phyloP scores from a whole-genome alignment of 2,888 invertebrate genomes.

The Temnothorax rugatulus region DNA sequence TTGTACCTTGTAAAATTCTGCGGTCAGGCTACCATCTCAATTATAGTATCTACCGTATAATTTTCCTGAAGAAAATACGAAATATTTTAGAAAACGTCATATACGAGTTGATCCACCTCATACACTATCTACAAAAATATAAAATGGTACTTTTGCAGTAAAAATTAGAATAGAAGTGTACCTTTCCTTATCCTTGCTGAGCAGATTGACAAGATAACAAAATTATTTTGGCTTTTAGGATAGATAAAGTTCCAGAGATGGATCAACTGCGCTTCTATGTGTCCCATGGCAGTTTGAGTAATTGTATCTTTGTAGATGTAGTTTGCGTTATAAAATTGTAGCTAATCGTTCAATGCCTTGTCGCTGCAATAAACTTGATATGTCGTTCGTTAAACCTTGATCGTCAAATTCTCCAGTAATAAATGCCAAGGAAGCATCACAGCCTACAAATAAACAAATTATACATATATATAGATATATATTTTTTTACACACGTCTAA shows the following conservation, averaged over 20 bases:
- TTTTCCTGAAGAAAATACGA: conserved; percentile 87
- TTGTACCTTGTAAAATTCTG: conserved; percentile 89
- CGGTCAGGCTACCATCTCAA: conserved; percentile 90
- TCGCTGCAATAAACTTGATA: conserved; percentile 89
- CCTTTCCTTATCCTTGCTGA: not conserved
- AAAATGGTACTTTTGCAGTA: not conserved
- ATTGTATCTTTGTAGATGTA: conserved; percentile 92
- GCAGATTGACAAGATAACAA: not conserved
- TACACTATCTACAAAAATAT: not conserved
- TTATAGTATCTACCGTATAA: conserved; percentile 94
- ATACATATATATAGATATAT: conserved; percentile 15
- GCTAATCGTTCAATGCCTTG: conserved; percentile 93
- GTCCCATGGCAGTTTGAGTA: not conserved
- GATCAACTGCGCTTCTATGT: not conserved
- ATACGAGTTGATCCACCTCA: conserved; percentile 37
- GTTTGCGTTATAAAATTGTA: conserved; percentile 93
- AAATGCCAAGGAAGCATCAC: conserved; percentile 96
- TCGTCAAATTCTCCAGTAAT: conserved; percentile 96
- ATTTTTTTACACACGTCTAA: too few relatives aligned
- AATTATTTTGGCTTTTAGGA: not conserved
- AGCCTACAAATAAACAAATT: conserved; percentile 87
- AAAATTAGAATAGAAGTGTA: conserved; percentile 11
- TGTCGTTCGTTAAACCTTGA: conserved; percentile 91
- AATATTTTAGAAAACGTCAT: conserved; percentile 13
- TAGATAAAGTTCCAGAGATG: not conserved